Base-by-base conservation (phyloP, 2,888 invertebrate genomes). In the Lithophane leautieri region DNA sequence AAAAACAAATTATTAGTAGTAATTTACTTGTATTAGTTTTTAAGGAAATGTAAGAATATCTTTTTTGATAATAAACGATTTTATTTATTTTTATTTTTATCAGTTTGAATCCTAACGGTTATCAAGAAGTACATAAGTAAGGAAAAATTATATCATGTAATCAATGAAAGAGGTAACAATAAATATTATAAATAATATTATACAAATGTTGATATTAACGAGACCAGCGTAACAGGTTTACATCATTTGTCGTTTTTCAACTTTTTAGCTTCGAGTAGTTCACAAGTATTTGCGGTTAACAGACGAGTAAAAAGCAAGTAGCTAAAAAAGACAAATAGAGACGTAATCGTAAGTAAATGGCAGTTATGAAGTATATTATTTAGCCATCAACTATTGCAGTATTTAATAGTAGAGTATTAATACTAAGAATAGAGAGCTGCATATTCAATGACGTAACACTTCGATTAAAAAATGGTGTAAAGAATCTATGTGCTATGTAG, bases 401-500 rank as follows among this genome's bases (percentile, higher is more conserved):
- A 70, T 44, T 70, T 69, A 44, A 44, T 69, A 68, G 28, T n/a
- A 14, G 16, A 42, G 14, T 67, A 65, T 25, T 40, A 63, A 42
- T 25, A 69, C 44, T 61, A 19, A 40, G 4, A 25, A 42, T 16
- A 25, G 25, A 70, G 12, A 47, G 22, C 1, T 28, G 4, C 44
- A 12, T 3, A n/a, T n/a, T 19, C 19, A 25, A 70, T 47, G n/a
- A n/a, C 70, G 12, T 34, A 47, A 70, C 22, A 44, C n/a, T n/a
- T n/a, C 4, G 44, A 69, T 44, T 44, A 7, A 65, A 44, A 44
- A 28, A 28, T 44, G 2, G 8, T 22, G n/a, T n/a, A n/a, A 69
- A 7, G n/a, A 16, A 34, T 19, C 3, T 19, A 19, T n/a, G 8
- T 28, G 25, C 7, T 63, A 25, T 63, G 42, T 7, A 42, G 22